Evolutionary conservation across 2,113 vertebrate species (phyloP).

Genomic region (Rhizomys pruinosus): DNA sequence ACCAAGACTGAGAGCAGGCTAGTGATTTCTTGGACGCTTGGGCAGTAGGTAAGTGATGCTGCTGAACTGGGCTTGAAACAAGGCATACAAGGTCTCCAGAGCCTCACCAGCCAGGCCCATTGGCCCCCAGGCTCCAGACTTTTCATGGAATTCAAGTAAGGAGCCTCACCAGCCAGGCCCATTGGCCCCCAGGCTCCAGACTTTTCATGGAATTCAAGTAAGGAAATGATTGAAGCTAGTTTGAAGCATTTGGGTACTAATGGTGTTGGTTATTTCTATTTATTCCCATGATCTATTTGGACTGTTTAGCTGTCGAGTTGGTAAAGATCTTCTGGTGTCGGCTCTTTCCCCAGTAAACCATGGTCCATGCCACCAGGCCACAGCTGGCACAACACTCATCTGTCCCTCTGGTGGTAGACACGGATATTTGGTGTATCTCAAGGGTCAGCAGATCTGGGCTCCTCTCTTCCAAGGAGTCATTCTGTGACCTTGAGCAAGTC

Average conservation of each 20-base stretch:
- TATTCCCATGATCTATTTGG: neutral
- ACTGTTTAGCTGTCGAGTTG: neutral
- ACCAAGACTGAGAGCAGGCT: conserved; percentile 74
- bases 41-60: conserved; percentile 71
- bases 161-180: neutral
- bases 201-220: conserved; percentile 13
- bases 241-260: neutral
- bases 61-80: neutral
- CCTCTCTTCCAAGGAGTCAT: neutral
- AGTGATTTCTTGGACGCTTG: conserved; percentile 41
- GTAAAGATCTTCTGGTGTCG: neutral
- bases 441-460: neutral
- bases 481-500: neutral
- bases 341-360: neutral
- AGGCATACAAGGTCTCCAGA: fast-evolving
- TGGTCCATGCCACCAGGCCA: neutral
- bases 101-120: neutral
- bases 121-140: neutral
- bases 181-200: neutral
- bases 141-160: conserved; percentile 3
- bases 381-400: neutral
- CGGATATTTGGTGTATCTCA: neutral
- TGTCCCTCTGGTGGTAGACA: neutral
- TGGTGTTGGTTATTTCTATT: neutral
- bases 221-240: neutral